Evolutionary conservation across 1,140 invertebrate species (phyloP).

Genomic region (Drosophila arawakana): DNA sequence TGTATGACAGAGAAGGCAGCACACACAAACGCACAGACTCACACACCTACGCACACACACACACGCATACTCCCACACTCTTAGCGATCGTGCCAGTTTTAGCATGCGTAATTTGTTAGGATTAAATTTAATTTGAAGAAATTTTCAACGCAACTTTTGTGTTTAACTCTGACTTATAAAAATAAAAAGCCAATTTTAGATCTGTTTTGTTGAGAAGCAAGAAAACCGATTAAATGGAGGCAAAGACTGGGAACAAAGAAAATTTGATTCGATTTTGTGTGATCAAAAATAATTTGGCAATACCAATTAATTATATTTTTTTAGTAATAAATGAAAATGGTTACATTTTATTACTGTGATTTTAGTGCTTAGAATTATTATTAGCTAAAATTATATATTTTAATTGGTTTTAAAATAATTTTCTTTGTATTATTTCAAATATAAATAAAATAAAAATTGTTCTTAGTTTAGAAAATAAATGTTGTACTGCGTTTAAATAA

Average conservation of each 20-base stretch:
- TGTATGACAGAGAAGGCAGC: slow-evolving; percentile 4
- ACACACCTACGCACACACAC: neutral
- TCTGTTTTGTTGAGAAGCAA: neutral
- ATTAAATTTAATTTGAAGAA: slow-evolving; percentile 33
- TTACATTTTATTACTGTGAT: no score
- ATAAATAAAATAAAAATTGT: no score
- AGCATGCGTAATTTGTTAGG: slow-evolving; percentile 48
- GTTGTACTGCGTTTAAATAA: no score
- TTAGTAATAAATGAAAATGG: no score
- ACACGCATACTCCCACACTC: neutral
- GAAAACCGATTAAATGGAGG: neutral
- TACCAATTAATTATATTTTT: no score
- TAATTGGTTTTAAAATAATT: no score
- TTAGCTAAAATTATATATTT: no score
- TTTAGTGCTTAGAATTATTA: no score
- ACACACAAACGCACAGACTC: neutral
- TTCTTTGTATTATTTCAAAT: no score
- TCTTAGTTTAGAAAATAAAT: no score
- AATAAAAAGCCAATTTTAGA: slow-evolving; percentile 22
- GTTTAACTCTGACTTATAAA: slow-evolving; percentile 23
- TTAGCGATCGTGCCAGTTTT: slow-evolving; percentile 27
- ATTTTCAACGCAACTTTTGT: neutral
- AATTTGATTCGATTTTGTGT: no score
- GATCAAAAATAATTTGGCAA: no score
- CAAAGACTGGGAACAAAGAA: neutral